These are phyloP conservation scores for Delia radicum DNA, from an alignment of 1,140 invertebrate genomes.

Conservation along the genomic window DNA sequence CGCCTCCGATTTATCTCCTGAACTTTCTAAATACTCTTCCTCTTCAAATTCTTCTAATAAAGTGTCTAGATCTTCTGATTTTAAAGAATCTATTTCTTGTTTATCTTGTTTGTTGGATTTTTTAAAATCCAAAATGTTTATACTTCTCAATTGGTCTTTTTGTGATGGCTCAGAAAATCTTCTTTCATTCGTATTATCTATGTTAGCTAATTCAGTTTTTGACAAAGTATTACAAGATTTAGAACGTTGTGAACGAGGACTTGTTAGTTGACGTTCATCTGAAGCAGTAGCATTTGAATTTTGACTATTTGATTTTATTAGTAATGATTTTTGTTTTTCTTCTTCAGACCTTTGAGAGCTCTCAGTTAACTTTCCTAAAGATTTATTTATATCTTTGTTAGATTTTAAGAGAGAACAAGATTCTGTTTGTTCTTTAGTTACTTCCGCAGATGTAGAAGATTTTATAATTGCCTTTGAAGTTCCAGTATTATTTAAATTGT, in stretches of 20 bases:
- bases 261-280: background rate
- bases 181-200: no score
- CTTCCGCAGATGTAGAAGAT: no score
- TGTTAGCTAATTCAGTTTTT: background rate
- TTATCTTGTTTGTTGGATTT: background rate
- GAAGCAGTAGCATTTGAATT: background rate
- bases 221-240: background rate
- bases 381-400: background rate
- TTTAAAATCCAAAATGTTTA: background rate
- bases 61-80: background rate
- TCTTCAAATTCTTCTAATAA: conserved; percentile 24
- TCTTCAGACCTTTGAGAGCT: background rate
- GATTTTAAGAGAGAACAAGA: background rate
- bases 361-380: background rate
- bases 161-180: conserved; percentile 15
- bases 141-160: background rate
- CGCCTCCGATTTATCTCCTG: background rate
- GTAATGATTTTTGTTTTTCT: conserved; percentile 26
- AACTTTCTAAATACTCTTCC: background rate
- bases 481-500: no score
- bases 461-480: no score
- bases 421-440: background rate
- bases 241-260: conserved; percentile 21
- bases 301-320: conserved; percentile 7
- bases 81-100: background rate